These are phyloP conservation scores for Stenotaenia linearis DNA, from an alignment of 2,888 invertebrate species.

Conservation along the genomic window DNA sequence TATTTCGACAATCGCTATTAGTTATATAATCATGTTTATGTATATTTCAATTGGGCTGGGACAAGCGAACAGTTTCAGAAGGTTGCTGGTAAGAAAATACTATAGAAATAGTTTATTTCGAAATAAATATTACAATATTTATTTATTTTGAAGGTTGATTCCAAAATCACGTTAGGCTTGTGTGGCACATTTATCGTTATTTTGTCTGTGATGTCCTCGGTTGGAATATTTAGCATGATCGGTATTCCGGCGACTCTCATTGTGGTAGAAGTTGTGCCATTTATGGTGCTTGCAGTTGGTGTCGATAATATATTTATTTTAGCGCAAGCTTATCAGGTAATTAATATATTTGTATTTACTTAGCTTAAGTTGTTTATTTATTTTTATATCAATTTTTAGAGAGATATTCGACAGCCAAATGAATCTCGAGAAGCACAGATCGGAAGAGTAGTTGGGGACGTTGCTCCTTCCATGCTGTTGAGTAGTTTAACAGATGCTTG, in stretches of 20 bases:
- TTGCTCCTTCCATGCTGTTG: constrained; percentile 94
- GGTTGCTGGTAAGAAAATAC: constrained; percentile 32
- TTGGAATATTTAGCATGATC: constrained; percentile 85
- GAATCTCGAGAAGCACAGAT: constrained; percentile 82
- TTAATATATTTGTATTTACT: too few species aligned
- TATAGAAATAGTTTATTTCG: too few species aligned
- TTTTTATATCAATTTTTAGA: constrained; percentile 51
- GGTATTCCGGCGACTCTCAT: constrained; percentile 90
- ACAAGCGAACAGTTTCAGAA: constrained; percentile 58
- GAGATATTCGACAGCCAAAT: constrained; percentile 64
- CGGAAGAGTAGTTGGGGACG: constrained; percentile 82
- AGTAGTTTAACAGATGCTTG: constrained; percentile 90
- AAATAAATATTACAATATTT: too few species aligned
- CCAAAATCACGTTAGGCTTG: constrained; percentile 88
- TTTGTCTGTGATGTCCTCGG: constrained; percentile 84
- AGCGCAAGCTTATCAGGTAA: constrained; percentile 73
- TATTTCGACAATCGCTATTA: constrained; percentile 72
- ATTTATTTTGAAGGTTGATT: constrained; percentile 66
- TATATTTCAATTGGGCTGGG: constrained; percentile 86
- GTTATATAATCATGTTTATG: constrained; percentile 86
- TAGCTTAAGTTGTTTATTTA: neutral
- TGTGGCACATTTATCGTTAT: constrained; percentile 90
- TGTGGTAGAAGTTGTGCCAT: constrained; percentile 97
- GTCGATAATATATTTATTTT: constrained; percentile 99
- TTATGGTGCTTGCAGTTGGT: constrained; percentile 94